phyloP scores from a whole-genome alignment of 2,113 vertebrate genomes.

The Antennarius striatus region DNA sequence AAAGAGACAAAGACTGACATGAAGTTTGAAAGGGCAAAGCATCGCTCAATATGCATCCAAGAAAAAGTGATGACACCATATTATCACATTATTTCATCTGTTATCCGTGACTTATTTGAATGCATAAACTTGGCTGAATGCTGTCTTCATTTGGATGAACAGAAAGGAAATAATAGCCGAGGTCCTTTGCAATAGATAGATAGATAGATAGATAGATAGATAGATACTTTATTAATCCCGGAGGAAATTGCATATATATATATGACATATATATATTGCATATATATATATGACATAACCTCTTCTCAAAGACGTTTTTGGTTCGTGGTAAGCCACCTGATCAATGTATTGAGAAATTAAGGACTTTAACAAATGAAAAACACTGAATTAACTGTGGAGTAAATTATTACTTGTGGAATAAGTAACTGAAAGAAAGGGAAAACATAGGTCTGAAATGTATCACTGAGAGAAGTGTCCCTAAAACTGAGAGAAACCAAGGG shows the following conservation, averaged over 20 bases:
- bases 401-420: constrained; percentile 5
- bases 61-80: constrained; percentile 24
- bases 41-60: constrained; percentile 12
- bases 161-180: constrained; percentile 23
- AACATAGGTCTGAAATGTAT: constrained; percentile 40
- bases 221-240: no score
- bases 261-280: no score
- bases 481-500: constrained; percentile 27
- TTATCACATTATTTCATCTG: constrained; percentile 24
- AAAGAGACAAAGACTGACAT: constrained; percentile 29
- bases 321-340: not conserved
- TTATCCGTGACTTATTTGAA: constrained; percentile 15
- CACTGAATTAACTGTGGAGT: not conserved
- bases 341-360: constrained; percentile 2
- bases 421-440: constrained; percentile 16
- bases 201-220: no score
- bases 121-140: not conserved
- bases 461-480: constrained; percentile 49
- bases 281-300: not conserved
- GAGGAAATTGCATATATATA: no score
- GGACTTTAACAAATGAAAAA: constrained; percentile 17
- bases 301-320: not conserved
- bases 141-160: constrained; percentile 10
- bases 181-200: constrained; percentile 1
- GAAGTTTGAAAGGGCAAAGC: constrained; percentile 39